phyloP scores from a whole-genome alignment of 1,140 invertebrate species.

The Pachypeltis micranthus region DNA sequence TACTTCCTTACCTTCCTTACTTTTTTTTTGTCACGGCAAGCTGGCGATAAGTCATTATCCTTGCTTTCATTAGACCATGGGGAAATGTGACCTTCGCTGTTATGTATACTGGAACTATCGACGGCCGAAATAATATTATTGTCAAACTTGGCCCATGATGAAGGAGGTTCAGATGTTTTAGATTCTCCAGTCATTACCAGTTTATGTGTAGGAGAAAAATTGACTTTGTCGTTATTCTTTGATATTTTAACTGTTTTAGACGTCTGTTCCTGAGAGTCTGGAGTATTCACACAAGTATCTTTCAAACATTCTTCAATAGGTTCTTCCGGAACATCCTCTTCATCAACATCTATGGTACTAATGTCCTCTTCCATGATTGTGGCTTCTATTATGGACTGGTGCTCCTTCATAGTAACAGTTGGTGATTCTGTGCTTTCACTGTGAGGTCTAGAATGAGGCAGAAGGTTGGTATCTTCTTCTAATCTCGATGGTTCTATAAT shows the following conservation, averaged over 20 bases:
- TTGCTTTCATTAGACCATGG: slow-evolving; percentile 67
- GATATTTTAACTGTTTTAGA: background rate
- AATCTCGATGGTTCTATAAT: slow-evolving; percentile 22
- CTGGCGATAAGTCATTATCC: slow-evolving; percentile 38
- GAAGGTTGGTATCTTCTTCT: slow-evolving; percentile 28
- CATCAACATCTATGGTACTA: slow-evolving; percentile 25
- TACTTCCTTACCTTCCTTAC: slow-evolving; percentile 25
- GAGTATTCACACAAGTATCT: slow-evolving; percentile 4
- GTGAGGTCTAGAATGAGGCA: slow-evolving; percentile 26
- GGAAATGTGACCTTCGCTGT: slow-evolving; percentile 46
- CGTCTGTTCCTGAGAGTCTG: background rate
- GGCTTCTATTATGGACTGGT: slow-evolving; percentile 30
- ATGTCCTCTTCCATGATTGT: slow-evolving; percentile 31
- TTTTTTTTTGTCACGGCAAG: slow-evolving; percentile 24
- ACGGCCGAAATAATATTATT: slow-evolving; percentile 31
- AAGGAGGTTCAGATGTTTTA: background rate
- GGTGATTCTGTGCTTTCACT: slow-evolving; percentile 30
- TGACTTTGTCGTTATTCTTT: background rate
- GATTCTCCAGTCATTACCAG: background rate
- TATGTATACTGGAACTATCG: slow-evolving; percentile 35
- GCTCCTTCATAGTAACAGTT: slow-evolving; percentile 27
- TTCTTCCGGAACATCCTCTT: slow-evolving; percentile 23
- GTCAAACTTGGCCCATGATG: slow-evolving; percentile 40
- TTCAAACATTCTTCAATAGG: slow-evolving; percentile 14
- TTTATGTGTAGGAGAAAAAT: background rate